These are phyloP conservation scores for Saguinus imperator DNA, from an alignment of 2,113 vertebrate species.

Conservation along the genomic window DNA sequence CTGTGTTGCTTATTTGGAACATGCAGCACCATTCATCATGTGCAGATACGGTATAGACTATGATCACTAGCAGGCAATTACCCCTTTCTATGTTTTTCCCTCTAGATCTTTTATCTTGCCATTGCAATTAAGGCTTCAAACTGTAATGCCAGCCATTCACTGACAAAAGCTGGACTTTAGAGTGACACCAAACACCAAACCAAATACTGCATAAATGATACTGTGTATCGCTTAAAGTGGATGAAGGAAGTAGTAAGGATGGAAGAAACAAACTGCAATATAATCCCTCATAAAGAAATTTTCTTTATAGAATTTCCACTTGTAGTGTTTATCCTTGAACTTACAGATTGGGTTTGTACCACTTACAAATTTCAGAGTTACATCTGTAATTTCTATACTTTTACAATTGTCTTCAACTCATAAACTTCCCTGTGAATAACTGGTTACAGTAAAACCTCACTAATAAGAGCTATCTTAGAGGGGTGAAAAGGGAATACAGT, in stretches of 20 bases:
- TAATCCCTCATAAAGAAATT: not conserved
- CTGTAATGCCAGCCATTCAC: not conserved
- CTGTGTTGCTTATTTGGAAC: slow-evolving; percentile 70
- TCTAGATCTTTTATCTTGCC: slow-evolving; percentile 43
- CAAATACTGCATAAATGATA: not conserved
- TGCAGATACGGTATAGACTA: slow-evolving; percentile 63
- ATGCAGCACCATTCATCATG: slow-evolving; percentile 75
- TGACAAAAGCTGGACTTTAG: not conserved
- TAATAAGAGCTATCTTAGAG: not conserved
- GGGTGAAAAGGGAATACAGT: not conserved
- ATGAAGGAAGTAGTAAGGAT: not conserved
- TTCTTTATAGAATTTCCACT: not conserved
- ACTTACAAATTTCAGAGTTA: not conserved
- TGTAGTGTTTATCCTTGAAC: not conserved
- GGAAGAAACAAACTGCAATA: not conserved
- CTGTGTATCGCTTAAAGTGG: not conserved
- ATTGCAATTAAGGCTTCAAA: slow-evolving; percentile 72
- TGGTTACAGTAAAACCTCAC: not conserved
- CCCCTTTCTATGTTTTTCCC: slow-evolving; percentile 30
- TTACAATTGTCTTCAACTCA: not conserved
- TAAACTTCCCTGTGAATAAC: not conserved
- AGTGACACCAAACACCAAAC: not conserved
- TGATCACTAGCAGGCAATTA: slow-evolving; percentile 68
- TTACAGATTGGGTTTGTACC: not conserved
- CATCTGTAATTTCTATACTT: not conserved